Conservation (phyloP, 2,888 invertebrate genomes). For the Bellardia pandia region DNA sequence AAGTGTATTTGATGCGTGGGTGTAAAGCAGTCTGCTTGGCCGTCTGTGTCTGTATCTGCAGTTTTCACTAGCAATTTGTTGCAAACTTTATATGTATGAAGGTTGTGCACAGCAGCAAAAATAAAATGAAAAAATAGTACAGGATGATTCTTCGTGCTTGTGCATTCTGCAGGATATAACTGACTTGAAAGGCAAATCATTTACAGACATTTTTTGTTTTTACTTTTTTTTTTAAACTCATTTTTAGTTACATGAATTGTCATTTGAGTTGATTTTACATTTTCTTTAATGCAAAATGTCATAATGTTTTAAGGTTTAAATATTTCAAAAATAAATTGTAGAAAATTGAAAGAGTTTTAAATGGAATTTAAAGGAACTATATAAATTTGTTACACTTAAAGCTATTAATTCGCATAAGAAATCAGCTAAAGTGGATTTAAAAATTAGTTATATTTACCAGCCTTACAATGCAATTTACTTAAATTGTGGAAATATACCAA, state of each 20-base stretch:
- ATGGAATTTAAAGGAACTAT: too few relatives aligned
- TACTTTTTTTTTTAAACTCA: not conserved
- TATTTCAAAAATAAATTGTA: not conserved
- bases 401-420: too few relatives aligned
- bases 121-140: not conserved
- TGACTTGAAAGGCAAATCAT: slow-evolving; percentile 30
- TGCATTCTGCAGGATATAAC: slow-evolving; percentile 49
- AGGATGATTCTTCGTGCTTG: slow-evolving; percentile 15
- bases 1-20: slow-evolving; percentile 50
- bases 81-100: slow-evolving; percentile 36
- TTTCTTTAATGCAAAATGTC: slow-evolving; percentile 8
- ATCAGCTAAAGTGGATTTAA: too few relatives aligned
- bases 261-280: slow-evolving; percentile 15
- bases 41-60: not conserved
- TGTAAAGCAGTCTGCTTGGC: slow-evolving; percentile 22
- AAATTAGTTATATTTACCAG: too few relatives aligned
- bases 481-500: too few relatives aligned
- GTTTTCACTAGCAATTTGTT: slow-evolving; percentile 55
- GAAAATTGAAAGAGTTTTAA: not conserved
- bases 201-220: slow-evolving; percentile 1
- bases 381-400: too few relatives aligned
- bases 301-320: slow-evolving; percentile 13
- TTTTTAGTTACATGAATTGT: not conserved
- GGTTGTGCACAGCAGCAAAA: not conserved
- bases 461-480: too few relatives aligned